Evolutionary conservation across 1,140 invertebrate species (phyloP).

Genomic region (Leguminivora glycinivorella): DNA sequence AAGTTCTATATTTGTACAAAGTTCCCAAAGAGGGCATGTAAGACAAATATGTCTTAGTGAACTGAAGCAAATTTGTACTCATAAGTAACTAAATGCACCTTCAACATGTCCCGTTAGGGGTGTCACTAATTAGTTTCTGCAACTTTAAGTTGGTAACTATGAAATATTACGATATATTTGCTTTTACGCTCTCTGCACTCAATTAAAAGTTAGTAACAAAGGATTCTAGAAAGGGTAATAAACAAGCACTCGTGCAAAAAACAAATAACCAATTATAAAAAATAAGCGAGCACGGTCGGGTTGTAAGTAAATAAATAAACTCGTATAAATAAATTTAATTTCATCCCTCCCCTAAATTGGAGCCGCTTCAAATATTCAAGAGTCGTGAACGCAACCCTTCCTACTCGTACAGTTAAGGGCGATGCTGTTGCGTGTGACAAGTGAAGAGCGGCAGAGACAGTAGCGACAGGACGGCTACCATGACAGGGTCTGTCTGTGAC

Average conservation of each 20-base stretch:
- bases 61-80: slow-evolving; percentile 68
- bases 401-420: slow-evolving; percentile 65
- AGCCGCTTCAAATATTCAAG: slow-evolving; percentile 74
- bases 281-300: slow-evolving; percentile 46
- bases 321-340: slow-evolving; percentile 76
- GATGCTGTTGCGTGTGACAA: slow-evolving; percentile 45
- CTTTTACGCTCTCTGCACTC: slow-evolving; percentile 1
- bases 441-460: slow-evolving; percentile 22
- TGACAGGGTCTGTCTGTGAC: too few relatives aligned
- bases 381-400: slow-evolving; percentile 75
- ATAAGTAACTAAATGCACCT: slow-evolving; percentile 71
- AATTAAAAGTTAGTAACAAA: slow-evolving; percentile 29
- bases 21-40: slow-evolving; percentile 58
- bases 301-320: slow-evolving; percentile 64
- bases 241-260: slow-evolving; percentile 24
- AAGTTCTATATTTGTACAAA: slow-evolving; percentile 69
- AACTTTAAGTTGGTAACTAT: slow-evolving; percentile 40
- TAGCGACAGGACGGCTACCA: too few relatives aligned
- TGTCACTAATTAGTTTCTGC: slow-evolving; percentile 54
- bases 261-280: slow-evolving; percentile 38
- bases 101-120: slow-evolving; percentile 49
- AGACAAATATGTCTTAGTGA: slow-evolving; percentile 71
- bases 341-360: slow-evolving; percentile 70
- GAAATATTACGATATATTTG: slow-evolving; percentile 34
- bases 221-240: slow-evolving; percentile 10